phyloP scores from a whole-genome alignment of 2,888 invertebrate species.

The Ypsolopha sequella region DNA sequence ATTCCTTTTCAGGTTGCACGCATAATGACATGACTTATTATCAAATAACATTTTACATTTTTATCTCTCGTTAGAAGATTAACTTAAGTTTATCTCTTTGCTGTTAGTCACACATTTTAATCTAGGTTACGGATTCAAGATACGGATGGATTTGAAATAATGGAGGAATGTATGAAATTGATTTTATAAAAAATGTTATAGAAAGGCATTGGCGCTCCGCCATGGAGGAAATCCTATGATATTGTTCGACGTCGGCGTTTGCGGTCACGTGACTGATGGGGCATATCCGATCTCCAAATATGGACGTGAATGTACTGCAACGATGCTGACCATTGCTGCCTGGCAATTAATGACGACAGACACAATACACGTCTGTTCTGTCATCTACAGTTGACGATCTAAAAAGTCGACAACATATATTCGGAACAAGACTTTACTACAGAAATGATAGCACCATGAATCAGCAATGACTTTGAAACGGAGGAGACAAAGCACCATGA shows the following conservation, averaged over 20 bases:
- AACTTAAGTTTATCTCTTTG: too few species aligned
- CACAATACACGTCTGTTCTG: background rate
- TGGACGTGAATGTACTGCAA: background rate
- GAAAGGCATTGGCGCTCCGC: constrained; percentile 51
- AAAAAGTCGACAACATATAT: background rate
- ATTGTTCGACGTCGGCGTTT: constrained; percentile 56
- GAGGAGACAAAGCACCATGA: too few species aligned
- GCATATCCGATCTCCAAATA: constrained; percentile 24
- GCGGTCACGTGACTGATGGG: constrained; percentile 40
- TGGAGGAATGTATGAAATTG: constrained; percentile 19
- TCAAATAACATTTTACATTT: too few species aligned
- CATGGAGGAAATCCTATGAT: constrained; percentile 64
- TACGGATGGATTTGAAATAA: constrained; percentile 15
- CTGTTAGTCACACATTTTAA: constrained; percentile 1
- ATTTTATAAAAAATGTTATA: constrained; percentile 67
- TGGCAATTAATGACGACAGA: background rate
- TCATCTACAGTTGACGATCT: background rate
- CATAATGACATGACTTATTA: too few species aligned
- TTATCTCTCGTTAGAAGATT: background rate
- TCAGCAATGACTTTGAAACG: too few species aligned
- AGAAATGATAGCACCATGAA: too few species aligned
- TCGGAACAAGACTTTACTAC: background rate
- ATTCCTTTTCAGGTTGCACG: constrained; percentile 42
- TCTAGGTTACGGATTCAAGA: background rate
- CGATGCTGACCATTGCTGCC: background rate